A percentile compares a stretch with the other conserved stretches of the same genome.
Evolutionary conservation across 2,888 invertebrate genomes (phyloP).

Genomic region (Cancer borealis): DNA sequence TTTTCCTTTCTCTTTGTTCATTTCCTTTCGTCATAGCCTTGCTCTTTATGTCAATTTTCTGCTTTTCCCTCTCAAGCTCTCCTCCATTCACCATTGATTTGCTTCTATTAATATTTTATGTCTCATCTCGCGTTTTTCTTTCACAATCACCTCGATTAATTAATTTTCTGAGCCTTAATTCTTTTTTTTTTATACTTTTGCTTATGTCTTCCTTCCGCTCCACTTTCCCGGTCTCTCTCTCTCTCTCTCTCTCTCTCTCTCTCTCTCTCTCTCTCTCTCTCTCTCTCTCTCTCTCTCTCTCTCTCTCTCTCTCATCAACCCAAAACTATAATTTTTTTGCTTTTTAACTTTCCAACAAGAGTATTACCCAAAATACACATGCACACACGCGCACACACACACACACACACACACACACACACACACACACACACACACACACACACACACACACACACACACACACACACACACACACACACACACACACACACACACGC

Average conservation of each 20-base stretch:
- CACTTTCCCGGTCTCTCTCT: not conserved
- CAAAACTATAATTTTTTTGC: too few species aligned
- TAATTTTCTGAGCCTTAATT: not conserved
- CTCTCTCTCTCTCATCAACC: not conserved
- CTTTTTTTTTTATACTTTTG: not conserved
- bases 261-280: constrained; percentile 34
- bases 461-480: not conserved
- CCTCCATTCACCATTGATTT: not conserved
- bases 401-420: constrained; percentile 1
- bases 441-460: constrained; percentile 20
- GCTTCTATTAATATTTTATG: not conserved
- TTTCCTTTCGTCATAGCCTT: not conserved
- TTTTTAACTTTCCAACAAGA: not conserved
- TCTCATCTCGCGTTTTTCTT: not conserved
- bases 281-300: constrained; percentile 14
- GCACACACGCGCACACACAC: not conserved
- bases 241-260: constrained; percentile 9
- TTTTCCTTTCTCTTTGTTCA: not conserved
- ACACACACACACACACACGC: not conserved
- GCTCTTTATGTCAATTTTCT: not conserved
- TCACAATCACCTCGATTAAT: not conserved
- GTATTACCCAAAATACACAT: not conserved
- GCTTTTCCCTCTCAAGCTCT: not conserved
- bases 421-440: constrained; percentile 4
- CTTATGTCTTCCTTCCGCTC: not conserved